Evolutionary conservation across 2,113 vertebrate genomes (phyloP).

Genomic region (Vireo altiloquus): DNA sequence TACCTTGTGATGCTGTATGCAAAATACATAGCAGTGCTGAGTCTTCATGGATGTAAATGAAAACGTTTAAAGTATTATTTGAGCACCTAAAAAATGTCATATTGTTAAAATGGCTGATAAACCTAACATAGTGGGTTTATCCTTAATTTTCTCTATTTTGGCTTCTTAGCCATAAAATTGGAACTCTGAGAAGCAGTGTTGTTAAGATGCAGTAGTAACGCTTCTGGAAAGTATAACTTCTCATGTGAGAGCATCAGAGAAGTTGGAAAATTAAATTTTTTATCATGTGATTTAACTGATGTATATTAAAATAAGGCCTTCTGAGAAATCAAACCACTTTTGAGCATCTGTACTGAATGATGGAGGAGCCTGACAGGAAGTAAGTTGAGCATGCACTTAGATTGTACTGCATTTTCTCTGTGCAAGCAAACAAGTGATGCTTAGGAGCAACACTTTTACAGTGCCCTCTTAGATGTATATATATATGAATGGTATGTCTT

Average conservation of each 20-base stretch:
- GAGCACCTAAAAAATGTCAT: neutral
- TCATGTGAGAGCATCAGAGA: neutral
- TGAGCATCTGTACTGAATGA: neutral
- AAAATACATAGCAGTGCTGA: neutral
- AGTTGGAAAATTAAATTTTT: neutral
- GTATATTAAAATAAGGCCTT: neutral
- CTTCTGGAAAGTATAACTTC: neutral
- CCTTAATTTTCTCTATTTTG: neutral
- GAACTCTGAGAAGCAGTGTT: neutral
- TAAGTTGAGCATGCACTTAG: neutral
- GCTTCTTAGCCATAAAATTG: neutral
- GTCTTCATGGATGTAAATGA: neutral
- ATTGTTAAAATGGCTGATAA: neutral
- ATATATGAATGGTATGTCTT: neutral
- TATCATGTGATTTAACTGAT: neutral
- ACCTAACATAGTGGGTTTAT: neutral
- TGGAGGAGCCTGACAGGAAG: neutral
- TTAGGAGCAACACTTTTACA: neutral
- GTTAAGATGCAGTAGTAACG: neutral
- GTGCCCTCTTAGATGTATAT: neutral
- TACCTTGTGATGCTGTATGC: neutral
- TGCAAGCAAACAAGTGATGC: neutral
- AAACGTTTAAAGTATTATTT: neutral
- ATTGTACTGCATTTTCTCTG: neutral
- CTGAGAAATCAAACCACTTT: neutral